A percentile compares a stretch with the other conserved stretches of the same genome.
phyloP scores from a whole-genome alignment of 2,797 vertebrate species.

The Sebastes diaconus region DNA sequence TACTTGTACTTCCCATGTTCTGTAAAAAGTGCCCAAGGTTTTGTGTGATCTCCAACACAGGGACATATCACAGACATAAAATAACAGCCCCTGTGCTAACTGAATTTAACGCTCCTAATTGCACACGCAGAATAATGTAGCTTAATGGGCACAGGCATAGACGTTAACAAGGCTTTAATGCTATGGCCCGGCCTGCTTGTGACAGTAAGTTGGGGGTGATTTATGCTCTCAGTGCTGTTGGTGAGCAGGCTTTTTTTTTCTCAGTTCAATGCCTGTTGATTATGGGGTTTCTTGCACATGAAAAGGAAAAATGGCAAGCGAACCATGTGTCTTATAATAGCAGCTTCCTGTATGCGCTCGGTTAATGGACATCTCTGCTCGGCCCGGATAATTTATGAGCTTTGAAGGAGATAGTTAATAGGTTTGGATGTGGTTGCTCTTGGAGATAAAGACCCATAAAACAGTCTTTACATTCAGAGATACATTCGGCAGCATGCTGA shows the following conservation, averaged over 20 bases:
- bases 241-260: not conserved
- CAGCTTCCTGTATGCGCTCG: not conserved
- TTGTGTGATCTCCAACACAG: not conserved
- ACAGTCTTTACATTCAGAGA: not conserved
- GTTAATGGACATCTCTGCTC: conserved; percentile 4
- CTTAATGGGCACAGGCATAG: conserved; percentile 7
- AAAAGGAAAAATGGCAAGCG: conserved; percentile 10
- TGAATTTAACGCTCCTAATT: conserved; percentile 29
- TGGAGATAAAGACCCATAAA: not conserved
- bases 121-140: conserved; percentile 8
- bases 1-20: not conserved
- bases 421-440: not conserved
- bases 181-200: not conserved
- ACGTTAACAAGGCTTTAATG: conserved; percentile 39
- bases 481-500: not conserved
- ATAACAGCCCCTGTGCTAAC: not conserved
- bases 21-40: not conserved
- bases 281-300: not conserved
- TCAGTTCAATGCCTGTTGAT: not conserved
- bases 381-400: not conserved
- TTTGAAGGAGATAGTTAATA: conserved; percentile 11
- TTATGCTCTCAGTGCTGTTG: not conserved
- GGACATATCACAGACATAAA: not conserved
- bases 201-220: conserved; percentile 3
- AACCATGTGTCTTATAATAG: conserved; percentile 1